A percentile compares a stretch with the other conserved stretches of the same genome.
phyloP scores from a whole-genome alignment of 2,797 vertebrate species.

The Falco columbarius region DNA sequence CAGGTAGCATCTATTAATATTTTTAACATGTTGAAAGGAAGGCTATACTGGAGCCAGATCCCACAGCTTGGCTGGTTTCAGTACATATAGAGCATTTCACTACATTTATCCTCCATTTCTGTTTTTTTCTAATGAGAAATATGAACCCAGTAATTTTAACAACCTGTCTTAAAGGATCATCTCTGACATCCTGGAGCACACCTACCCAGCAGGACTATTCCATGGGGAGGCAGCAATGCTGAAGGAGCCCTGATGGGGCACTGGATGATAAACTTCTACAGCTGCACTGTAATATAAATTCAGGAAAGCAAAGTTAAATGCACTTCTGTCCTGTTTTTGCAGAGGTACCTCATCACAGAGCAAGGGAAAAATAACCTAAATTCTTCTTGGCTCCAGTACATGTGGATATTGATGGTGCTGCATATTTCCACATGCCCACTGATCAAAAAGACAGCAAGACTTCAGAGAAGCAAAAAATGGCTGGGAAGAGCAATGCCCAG shows the following conservation, averaged over 20 bases:
- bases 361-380: neutral
- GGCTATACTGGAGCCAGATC: neutral
- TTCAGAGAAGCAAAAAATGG: conserved; percentile 26
- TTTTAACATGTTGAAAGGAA: conserved; percentile 2
- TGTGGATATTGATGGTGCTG: neutral
- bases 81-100: neutral
- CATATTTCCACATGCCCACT: neutral
- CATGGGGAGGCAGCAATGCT: neutral
- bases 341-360: neutral
- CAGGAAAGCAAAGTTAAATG: neutral
- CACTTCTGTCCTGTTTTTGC: neutral
- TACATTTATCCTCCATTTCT: neutral
- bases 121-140: neutral
- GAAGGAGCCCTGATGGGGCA: neutral
- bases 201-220: neutral
- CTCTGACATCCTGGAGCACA: neutral
- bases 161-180: neutral
- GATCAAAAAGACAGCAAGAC: conserved; percentile 29
- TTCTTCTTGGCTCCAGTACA: neutral
- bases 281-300: neutral
- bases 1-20: neutral
- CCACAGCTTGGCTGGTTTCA: neutral
- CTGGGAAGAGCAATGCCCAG: neutral
- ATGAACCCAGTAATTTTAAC: neutral
- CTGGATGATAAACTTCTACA: neutral